Base-by-base conservation (phyloP, 2,888 invertebrate species). In the Caenorhabditis angaria region DNA sequence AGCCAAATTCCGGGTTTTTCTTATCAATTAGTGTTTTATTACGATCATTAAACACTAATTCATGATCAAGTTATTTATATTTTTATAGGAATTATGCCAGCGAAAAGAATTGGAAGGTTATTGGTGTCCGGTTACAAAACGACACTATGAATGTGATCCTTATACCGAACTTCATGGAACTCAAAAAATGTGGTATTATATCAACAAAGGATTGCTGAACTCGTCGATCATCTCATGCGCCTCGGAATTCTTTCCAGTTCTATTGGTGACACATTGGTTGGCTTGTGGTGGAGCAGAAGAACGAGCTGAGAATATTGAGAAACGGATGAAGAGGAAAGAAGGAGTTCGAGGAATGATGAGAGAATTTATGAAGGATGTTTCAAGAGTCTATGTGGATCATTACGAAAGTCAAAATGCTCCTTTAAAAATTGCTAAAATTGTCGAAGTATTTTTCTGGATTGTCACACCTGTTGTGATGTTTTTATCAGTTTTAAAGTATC, bases 221-320 rank as follows among this genome's bases (percentile, higher is more conserved):
- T 77, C 83, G 18, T 78, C 85, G 10, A 82, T 86, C 69, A 86
- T 87, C 59, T 83, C 86, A 1, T 86, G 86, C 72, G 86, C 86
- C 24, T 85, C 85, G 14, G 86, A 86, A 65, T 85, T 84, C 72
- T 86, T 87, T 66, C 86, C 86, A 1, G 85, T 86, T 50, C 75
- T 86, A n/a, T 64, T 86, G 22, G 84, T 86, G 27, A 79, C 83
- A 0, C 86, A 86, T 67, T 86, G 86, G 86, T 67, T 86, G 57
- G 82, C 83, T 1, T 85, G 85, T 61, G 86, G 86, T 60, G 83
- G 86, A 10, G 86, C 86, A 0, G 86, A 87, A 57, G 84, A 86
- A 59, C 69, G 80, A 32, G 86, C 86, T 1, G 85, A 86, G 41
- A 78, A 82, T 61, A 76, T 86, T 27, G 78, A 82, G 54, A 76